Evolutionary conservation across 2,797 vertebrate genomes (phyloP).

Genomic region (Orientallactaga sibirica): DNA sequence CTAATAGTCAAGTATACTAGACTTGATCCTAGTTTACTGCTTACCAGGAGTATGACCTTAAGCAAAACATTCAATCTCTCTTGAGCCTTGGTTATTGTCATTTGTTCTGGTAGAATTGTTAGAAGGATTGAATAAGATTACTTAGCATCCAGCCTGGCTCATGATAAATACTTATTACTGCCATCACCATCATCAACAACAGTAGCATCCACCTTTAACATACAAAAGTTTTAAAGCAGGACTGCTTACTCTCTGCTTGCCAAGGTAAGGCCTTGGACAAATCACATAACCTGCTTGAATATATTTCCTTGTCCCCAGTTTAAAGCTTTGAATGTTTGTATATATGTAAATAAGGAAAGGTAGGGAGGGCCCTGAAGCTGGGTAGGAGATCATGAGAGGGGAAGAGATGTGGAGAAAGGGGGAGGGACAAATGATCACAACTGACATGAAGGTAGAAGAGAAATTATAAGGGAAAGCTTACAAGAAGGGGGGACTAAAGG

Average conservation of each 20-base stretch:
- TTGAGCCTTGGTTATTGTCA: background rate
- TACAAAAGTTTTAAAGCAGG: conserved; percentile 26
- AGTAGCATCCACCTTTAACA: conserved; percentile 1
- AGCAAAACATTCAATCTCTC: conserved; percentile 27
- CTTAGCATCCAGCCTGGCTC: conserved; percentile 24
- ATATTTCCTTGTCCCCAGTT: conserved; percentile 33
- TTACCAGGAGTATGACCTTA: conserved; percentile 4
- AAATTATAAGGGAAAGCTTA: too few species aligned
- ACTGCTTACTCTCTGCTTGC: background rate
- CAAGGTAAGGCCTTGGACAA: background rate
- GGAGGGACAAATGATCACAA: too few species aligned
- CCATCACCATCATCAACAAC: background rate
- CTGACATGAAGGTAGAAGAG: too few species aligned
- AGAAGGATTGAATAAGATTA: conserved; percentile 9
- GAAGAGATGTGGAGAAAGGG: too few species aligned
- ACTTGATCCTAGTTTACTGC: background rate
- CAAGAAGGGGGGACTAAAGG: too few species aligned
- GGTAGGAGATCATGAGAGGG: too few species aligned
- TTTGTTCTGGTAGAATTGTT: background rate
- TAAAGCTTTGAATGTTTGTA: background rate
- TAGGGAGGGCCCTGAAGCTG: too few species aligned
- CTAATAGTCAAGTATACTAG: background rate
- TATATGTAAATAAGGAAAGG: too few species aligned
- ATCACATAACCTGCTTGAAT: conserved; percentile 29
- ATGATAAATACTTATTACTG: conserved; percentile 35